Conservation (phyloP, 2,888 invertebrate genomes). For the Pyrochroa serraticornis region DNA sequence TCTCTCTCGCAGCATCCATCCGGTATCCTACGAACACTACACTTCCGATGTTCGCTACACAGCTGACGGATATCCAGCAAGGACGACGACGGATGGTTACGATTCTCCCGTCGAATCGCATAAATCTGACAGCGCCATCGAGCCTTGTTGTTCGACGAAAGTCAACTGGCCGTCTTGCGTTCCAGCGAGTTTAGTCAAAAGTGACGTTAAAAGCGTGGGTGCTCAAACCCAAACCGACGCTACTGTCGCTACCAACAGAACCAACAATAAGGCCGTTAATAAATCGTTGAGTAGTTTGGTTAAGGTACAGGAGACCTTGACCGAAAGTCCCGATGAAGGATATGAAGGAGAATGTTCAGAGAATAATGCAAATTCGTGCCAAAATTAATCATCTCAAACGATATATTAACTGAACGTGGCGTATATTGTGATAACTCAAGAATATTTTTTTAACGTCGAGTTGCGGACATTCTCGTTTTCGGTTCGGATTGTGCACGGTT, state of each 20-base stretch:
- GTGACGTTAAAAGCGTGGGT: constrained; percentile 63
- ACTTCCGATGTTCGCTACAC: constrained; percentile 73
- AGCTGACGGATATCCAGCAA: constrained; percentile 76
- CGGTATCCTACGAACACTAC: constrained; percentile 62
- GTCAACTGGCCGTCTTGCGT: constrained; percentile 63
- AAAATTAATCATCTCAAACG: constrained; percentile 13
- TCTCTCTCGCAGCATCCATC: constrained; percentile 58
- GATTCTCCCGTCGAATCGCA: constrained; percentile 58
- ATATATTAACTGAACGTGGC: constrained; percentile 3
- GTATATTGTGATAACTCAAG: constrained; percentile 18
- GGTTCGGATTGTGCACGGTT: background rate
- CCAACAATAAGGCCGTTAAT: constrained; percentile 35
- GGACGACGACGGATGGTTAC: constrained; percentile 26
- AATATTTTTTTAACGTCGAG: constrained; percentile 23
- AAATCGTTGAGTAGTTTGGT: constrained; percentile 27
- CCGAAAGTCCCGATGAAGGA: constrained; percentile 87
- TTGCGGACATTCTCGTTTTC: too few relatives aligned
- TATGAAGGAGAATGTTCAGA: constrained; percentile 73
- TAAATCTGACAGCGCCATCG: constrained; percentile 33
- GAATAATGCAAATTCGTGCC: constrained; percentile 17
- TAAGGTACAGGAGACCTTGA: constrained; percentile 56
- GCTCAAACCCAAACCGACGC: constrained; percentile 64
- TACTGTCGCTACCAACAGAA: constrained; percentile 19
- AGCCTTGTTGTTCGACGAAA: constrained; percentile 47
- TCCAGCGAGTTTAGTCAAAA: constrained; percentile 50